Evolutionary conservation across 2,113 vertebrate species (phyloP).

Genomic region (Crotalus viridis): DNA sequence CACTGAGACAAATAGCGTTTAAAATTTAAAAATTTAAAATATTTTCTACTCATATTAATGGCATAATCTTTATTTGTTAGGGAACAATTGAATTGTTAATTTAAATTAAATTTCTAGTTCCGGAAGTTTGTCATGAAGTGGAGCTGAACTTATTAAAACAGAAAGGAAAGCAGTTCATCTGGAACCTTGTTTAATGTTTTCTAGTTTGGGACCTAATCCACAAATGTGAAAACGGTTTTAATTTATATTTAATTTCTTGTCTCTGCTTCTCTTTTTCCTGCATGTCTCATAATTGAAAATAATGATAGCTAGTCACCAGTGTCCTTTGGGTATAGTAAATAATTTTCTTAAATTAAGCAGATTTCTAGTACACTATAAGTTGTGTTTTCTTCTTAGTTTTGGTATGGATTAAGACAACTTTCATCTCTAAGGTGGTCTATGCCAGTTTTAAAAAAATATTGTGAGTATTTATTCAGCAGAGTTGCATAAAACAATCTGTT

Average conservation of each 20-base stretch:
- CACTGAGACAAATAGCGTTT: not conserved
- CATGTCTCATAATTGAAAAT: not conserved
- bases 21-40: not conserved
- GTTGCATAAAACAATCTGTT: not conserved
- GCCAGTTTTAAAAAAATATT: not conserved
- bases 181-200: not conserved
- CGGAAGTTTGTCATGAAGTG: not conserved
- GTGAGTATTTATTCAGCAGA: accelerated
- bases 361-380: not conserved
- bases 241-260: not conserved
- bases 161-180: not conserved
- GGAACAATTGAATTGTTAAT: not conserved
- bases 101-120: not conserved
- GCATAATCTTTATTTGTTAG: not conserved
- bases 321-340: not conserved
- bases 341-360: not conserved
- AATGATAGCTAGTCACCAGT: not conserved
- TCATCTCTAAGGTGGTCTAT: not conserved
- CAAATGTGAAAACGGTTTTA: not conserved
- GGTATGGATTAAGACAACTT: not conserved
- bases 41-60: not conserved
- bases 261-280: not conserved
- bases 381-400: not conserved
- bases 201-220: not conserved
- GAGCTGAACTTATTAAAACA: not conserved